These are phyloP conservation scores for Acipenser oxyrinchus DNA, from an alignment of 2,797 vertebrate genomes.

Conservation along the genomic window DNA sequence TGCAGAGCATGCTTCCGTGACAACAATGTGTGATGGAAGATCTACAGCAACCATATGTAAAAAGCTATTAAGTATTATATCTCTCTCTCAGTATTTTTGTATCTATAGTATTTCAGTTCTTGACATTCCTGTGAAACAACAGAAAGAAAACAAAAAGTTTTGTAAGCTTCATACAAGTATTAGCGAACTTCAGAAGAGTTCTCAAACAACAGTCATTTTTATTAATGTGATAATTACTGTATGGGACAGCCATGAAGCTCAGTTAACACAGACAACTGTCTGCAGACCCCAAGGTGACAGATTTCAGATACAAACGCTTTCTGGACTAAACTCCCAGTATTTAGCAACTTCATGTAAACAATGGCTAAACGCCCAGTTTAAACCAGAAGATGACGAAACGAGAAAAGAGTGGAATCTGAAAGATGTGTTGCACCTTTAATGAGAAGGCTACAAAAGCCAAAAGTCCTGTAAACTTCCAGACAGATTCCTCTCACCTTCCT, in stretches of 20 bases:
- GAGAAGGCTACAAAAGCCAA: not conserved
- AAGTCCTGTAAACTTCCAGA: conserved; percentile 4
- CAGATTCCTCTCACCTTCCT: conserved; percentile 10
- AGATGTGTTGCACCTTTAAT: conserved; percentile 3
- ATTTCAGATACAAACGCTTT: not conserved
- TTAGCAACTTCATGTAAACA: not conserved
- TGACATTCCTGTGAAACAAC: too few relatives aligned
- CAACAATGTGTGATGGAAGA: too few relatives aligned
- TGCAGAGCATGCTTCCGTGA: not conserved
- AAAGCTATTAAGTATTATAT: too few relatives aligned
- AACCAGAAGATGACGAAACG: not conserved
- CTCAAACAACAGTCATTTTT: not conserved
- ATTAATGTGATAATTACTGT: not conserved
- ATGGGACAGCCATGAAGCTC: conserved; percentile 1
- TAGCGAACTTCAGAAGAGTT: too few relatives aligned
- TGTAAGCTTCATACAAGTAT: too few relatives aligned
- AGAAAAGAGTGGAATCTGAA: conserved; percentile 7
- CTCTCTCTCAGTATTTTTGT: too few relatives aligned
- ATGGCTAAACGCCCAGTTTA: not conserved
- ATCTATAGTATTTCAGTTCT: too few relatives aligned
- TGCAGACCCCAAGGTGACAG: too few relatives aligned
- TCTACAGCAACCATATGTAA: too few relatives aligned
- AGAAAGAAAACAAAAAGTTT: too few relatives aligned
- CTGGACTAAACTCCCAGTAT: not conserved
- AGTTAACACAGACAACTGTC: not conserved